Evolutionary conservation across 2,888 invertebrate genomes (phyloP).

Genomic region (Drosophila macrothrix): DNA sequence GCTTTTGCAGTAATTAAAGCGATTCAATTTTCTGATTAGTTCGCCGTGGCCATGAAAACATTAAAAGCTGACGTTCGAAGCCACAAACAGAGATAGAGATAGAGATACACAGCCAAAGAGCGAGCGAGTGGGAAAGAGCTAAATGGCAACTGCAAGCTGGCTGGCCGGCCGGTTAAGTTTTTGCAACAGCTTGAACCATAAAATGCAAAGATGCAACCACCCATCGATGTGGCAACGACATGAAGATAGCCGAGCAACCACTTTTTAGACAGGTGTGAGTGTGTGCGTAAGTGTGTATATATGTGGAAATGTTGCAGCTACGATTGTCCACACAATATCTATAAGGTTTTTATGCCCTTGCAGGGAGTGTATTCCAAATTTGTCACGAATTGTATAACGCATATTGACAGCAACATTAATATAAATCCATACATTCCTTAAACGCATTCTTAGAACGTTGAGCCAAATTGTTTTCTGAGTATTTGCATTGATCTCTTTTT

Average conservation of each 20-base stretch:
- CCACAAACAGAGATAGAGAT: conserved; percentile 18
- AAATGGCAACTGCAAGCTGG: not conserved
- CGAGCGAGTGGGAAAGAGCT: conserved; percentile 5
- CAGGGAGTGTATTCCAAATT: not conserved
- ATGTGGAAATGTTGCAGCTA: conserved; percentile 50
- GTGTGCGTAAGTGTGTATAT: conserved; percentile 13
- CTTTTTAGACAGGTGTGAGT: conserved; percentile 10
- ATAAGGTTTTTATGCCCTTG: conserved; percentile 21
- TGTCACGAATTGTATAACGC: conserved; percentile 15
- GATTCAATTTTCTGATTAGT: conserved; percentile 85
- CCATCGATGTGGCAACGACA: conserved; percentile 36
- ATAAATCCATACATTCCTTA: not conserved
- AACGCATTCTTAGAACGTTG: not conserved
- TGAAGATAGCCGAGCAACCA: conserved; percentile 27
- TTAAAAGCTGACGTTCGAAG: conserved; percentile 39
- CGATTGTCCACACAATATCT: conserved; percentile 25
- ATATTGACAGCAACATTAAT: conserved; percentile 3
- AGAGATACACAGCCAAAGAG: conserved; percentile 2
- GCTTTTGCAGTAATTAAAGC: conserved; percentile 85
- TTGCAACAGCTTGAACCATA: conserved; percentile 53
- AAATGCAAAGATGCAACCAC: conserved; percentile 70
- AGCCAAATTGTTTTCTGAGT: not conserved
- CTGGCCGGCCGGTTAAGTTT: conserved; percentile 34
- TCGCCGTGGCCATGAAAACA: conserved; percentile 79
- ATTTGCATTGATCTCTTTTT: not conserved